Evolutionary conservation across 2,888 invertebrate genomes (phyloP), one percentile per base, ranked within the genome.

Genomic region (Uloborus plumipes): DNA sequence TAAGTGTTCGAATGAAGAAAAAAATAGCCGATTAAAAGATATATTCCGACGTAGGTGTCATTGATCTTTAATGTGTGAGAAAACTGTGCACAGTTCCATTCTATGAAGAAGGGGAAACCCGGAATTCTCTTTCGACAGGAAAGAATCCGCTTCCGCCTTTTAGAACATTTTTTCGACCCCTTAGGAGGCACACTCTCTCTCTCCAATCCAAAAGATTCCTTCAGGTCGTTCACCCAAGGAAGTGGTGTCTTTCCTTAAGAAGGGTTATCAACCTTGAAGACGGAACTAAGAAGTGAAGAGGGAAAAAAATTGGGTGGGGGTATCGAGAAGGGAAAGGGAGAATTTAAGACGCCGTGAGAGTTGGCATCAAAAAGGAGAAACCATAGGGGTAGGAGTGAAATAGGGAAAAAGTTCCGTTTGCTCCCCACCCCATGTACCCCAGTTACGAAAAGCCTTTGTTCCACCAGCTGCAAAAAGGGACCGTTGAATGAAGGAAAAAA

Each of bases 61-160:
- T 51, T 66, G 66, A 66, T 66, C 66, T 66, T 51, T 26, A 50
- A 66, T 66, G 66, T 66, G 66, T 66, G 66, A 50, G 66, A 66
- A 66, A 55, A 55, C 55, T 51, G 47, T 50, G 50, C 64, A n/a
- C n/a, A 64, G 26, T 66, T 49, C 49, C 20, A 49, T 51, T 65
- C 64, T 39, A 47, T 16, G n/a, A n/a, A n/a, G 65, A 65, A 49
- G 65, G 20, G 20, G 64, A 26, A 66, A 51, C 51, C 66, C 50
- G 66, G 66, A 66, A 66, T 66, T 39, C 39, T 39, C 39, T 39
- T 26, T 66, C 66, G 22, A 51, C 51, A 22, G 66, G 51, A 49
- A 66, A 66, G 66, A 65, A 66, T 39, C 51, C 51, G 66, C 66
- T 66, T 66, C 66, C 66, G 66, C 51, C 66, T 16, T 18, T 14